A percentile compares a stretch with the other conserved stretches of the same genome.
These are phyloP conservation scores for Cromileptes altivelis DNA, from an alignment of 2,113 vertebrate genomes.

Conservation along the genomic window DNA sequence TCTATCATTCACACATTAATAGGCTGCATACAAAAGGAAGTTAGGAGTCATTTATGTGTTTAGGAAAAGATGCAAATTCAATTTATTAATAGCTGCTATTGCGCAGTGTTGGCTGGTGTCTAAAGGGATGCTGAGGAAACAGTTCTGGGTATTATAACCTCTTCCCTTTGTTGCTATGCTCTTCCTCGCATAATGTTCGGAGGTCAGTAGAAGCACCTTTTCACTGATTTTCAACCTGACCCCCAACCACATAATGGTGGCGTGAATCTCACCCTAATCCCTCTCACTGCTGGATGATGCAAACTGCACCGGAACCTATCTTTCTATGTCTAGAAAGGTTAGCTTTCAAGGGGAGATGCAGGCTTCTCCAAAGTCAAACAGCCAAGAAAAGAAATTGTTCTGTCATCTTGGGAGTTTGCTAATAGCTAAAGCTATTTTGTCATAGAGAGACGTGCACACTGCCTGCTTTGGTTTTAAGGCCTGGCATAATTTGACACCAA, in stretches of 20 bases:
- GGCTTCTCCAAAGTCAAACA: constrained; percentile 6
- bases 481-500: not conserved
- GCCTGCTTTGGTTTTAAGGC: not conserved
- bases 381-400: constrained; percentile 8
- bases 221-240: constrained; percentile 4
- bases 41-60: not conserved
- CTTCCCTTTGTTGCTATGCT: not conserved
- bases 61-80: constrained; percentile 5
- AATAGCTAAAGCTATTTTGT: not conserved
- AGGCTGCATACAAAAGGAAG: not conserved
- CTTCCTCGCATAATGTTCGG: not conserved
- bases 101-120: not conserved
- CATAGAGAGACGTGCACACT: constrained; percentile 15
- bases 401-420: not conserved
- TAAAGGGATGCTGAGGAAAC: not conserved
- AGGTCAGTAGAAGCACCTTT: not conserved
- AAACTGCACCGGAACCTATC: not conserved
- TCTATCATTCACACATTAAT: constrained; percentile 25
- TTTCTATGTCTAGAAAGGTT: not conserved
- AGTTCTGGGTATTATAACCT: not conserved
- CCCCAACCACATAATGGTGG: not conserved
- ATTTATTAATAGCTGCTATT: constrained; percentile 24
- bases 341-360: not conserved
- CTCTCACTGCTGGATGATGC: constrained; percentile 2
- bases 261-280: not conserved